Base-by-base conservation (phyloP, 1,140 invertebrate genomes). In the Ditylenchus dipsaci region DNA sequence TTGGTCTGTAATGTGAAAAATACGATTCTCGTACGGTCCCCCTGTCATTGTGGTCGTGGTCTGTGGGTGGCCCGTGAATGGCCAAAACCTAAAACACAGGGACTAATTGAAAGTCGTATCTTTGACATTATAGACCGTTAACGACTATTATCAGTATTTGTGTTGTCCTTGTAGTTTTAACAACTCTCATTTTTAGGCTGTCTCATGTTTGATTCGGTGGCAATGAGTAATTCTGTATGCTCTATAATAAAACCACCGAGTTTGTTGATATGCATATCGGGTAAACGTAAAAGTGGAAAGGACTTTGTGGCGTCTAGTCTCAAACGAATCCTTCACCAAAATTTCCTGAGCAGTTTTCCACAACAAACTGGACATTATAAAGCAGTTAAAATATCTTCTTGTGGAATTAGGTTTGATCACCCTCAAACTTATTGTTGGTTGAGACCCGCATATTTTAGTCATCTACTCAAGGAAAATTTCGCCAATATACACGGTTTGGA, bases 401-500 rank as follows among this genome's bases (percentile, higher is more conserved):
- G 58, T 73, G 19, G 61, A 38, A n/a, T 45, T 27, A 21, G 68
- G 56, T 26, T 58, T 38, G 59, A 42, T 43, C 43, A 30, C 29
- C 27, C 68, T 66, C 27, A 38, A 38, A 78, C 82, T 73, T 74
- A 67, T n/a, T 72, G 84, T 15, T 70, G n/a, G n/a, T n/a, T n/a
- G n/a, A 38, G 11, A 38, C 33, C 33, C 11, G 11, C 11, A 5
- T 11, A 11, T 53, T 19, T 87, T 1, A 85, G 85, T 53, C 82
- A 78, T 13, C 86, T 86, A 56, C 75, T 87, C 43, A 87, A 87
- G 72, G 76, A 81, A 64, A 82, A 85, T 67, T 87, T 85, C 80
- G 85, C 86, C 29, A 71, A 82, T 69, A 76, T 88, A 73, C 87
- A 90, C 68, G 86, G 88, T 76, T 85, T 97, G 26, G 87, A 94